Percentiles rank a stretch among this genome's conserved stretches.
phyloP scores from a whole-genome alignment of 2,113 vertebrate species.

The Syngnathus typhle region DNA sequence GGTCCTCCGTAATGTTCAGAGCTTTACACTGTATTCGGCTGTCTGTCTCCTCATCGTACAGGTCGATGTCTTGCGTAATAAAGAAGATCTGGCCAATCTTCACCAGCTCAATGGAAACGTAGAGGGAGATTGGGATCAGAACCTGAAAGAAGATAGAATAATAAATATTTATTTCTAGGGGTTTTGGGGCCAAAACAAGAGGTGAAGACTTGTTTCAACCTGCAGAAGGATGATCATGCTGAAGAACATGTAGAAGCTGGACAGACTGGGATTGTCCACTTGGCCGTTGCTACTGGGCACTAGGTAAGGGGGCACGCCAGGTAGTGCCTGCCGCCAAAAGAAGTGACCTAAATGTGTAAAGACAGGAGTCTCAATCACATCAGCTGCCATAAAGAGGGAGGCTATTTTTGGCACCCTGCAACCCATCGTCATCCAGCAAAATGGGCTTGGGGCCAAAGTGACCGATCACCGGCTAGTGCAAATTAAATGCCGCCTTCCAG shows the following conservation, averaged over 20 bases:
- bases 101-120: constrained; percentile 92
- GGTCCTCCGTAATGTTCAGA: constrained; percentile 94
- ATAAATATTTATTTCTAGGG: neutral
- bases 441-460: constrained; percentile 28
- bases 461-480: constrained; percentile 12
- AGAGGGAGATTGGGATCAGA: constrained; percentile 90
- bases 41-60: constrained; percentile 84
- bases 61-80: constrained; percentile 85
- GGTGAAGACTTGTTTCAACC: constrained; percentile 61
- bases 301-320: constrained; percentile 75
- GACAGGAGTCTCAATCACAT: constrained; percentile 51
- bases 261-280: constrained; percentile 64
- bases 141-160: constrained; percentile 65
- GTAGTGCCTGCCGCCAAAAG: constrained; percentile 74
- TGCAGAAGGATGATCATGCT: constrained; percentile 95
- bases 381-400: constrained; percentile 16
- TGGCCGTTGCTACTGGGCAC: constrained; percentile 69
- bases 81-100: constrained; percentile 92
- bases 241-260: constrained; percentile 86
- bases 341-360: constrained; percentile 75
- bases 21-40: constrained; percentile 82
- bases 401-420: constrained; percentile 47
- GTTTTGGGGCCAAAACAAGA: neutral
- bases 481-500: constrained; percentile 24
- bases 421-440: neutral